phyloP scores from a whole-genome alignment of 2,797 vertebrate genomes.

The Leptodactylus fallax region DNA sequence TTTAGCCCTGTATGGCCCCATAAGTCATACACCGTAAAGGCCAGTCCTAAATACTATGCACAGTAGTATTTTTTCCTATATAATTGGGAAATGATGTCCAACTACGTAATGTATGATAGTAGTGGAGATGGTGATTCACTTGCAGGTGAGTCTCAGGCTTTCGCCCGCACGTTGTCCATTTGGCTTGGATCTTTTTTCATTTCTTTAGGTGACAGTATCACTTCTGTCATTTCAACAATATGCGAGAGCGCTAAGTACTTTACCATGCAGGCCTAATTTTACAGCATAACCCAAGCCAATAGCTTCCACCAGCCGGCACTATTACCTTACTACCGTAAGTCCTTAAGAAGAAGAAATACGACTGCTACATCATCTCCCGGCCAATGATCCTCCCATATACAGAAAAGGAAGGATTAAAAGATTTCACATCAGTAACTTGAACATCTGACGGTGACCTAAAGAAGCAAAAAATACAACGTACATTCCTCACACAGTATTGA shows the following conservation, averaged over 20 bases:
- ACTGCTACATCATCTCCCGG: background rate
- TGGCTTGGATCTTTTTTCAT: background rate
- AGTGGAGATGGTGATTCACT: background rate
- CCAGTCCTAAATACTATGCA: background rate
- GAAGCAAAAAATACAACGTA: background rate
- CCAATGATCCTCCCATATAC: background rate
- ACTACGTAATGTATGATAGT: background rate
- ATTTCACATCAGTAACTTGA: conserved; percentile 23
- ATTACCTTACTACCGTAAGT: conserved; percentile 1
- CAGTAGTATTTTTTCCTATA: background rate
- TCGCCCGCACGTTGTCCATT: background rate
- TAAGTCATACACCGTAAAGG: background rate
- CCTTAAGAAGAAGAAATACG: background rate
- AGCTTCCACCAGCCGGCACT: background rate
- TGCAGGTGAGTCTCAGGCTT: background rate
- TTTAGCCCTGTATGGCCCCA: no score
- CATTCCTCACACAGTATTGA: background rate
- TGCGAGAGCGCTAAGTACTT: background rate
- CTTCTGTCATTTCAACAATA: conserved; percentile 3
- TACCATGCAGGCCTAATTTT: background rate
- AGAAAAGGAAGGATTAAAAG: conserved; percentile 31
- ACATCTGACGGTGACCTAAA: conserved; percentile 19
- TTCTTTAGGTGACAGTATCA: conserved; percentile 21
- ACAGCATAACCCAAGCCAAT: background rate
- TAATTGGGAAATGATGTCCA: background rate